Percentiles rank a stretch among this genome's conserved stretches.
These are phyloP conservation scores for Cnemophilus loriae DNA, from an alignment of 2,113 vertebrate species.

Conservation along the genomic window DNA sequence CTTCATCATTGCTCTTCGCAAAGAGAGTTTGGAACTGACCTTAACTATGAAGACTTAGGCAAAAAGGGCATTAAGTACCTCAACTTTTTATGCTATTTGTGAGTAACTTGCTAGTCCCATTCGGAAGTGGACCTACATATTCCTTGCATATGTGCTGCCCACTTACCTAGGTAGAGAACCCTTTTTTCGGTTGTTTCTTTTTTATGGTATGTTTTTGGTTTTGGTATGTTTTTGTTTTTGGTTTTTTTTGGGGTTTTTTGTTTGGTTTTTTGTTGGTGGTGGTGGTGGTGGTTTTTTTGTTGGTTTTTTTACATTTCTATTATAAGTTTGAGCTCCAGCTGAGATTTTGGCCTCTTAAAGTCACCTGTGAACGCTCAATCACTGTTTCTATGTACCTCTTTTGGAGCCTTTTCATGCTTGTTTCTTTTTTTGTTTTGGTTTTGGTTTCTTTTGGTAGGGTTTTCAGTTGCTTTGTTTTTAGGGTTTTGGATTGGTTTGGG, in stretches of 20 bases:
- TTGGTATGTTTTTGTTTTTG: too few species aligned
- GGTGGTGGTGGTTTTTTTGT: neutral
- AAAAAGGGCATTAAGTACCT: neutral
- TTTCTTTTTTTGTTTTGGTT: neutral
- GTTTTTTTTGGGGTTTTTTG: neutral
- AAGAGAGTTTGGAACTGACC: neutral
- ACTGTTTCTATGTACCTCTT: neutral
- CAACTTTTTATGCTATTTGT: neutral
- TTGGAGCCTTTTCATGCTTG: neutral
- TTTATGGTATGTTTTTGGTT: neutral
- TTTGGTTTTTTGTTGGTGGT: neutral
- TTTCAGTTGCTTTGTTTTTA: neutral
- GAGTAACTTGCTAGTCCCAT: neutral
- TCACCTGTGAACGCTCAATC: neutral
- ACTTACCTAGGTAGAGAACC: too few species aligned
- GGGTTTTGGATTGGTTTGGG: fast-evolving
- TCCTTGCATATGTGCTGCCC: neutral
- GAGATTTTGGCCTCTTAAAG: neutral
- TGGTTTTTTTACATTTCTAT: neutral
- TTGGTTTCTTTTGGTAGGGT: neutral
- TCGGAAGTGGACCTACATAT: neutral
- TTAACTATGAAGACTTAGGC: neutral
- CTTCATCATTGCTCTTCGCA: neutral
- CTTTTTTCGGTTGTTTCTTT: neutral
- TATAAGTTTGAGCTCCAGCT: neutral